Conservation (phyloP, 1,140 invertebrate species). For the Heliconius himera region DNA sequence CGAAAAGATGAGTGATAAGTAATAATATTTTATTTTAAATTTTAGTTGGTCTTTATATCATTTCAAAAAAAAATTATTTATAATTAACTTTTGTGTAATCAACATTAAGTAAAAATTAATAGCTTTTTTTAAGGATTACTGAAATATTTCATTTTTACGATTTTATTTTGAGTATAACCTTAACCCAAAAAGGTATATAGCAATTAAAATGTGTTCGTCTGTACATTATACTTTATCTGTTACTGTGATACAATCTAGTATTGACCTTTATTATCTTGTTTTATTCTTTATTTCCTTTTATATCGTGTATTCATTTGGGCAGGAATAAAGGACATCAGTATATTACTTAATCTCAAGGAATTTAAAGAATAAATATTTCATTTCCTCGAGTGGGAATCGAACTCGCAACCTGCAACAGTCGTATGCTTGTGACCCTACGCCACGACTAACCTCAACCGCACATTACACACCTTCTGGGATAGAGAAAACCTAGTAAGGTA, state of each 20-base stretch:
- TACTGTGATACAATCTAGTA: constrained; percentile 1
- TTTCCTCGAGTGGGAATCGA: too few species aligned
- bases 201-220: background rate
- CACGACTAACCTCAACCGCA: too few species aligned
- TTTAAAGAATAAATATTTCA: too few species aligned
- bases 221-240: background rate
- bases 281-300: background rate
- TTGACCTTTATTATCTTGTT: background rate
- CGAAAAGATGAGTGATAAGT: too few species aligned
- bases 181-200: background rate
- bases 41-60: background rate
- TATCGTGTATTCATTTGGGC: background rate
- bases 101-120: background rate
- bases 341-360: too few species aligned
- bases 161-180: background rate
- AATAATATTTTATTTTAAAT: background rate
- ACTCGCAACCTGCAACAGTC: too few species aligned
- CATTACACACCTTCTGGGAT: too few species aligned
- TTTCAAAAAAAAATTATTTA: background rate
- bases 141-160: constrained; percentile 8
- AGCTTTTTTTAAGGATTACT: background rate
- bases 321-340: background rate
- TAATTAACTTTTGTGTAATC: background rate
- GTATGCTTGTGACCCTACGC: too few species aligned
- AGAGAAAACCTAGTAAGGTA: too few species aligned